These are phyloP conservation scores for Salvator merianae DNA, from an alignment of 2,113 vertebrate species.

Conservation along the genomic window DNA sequence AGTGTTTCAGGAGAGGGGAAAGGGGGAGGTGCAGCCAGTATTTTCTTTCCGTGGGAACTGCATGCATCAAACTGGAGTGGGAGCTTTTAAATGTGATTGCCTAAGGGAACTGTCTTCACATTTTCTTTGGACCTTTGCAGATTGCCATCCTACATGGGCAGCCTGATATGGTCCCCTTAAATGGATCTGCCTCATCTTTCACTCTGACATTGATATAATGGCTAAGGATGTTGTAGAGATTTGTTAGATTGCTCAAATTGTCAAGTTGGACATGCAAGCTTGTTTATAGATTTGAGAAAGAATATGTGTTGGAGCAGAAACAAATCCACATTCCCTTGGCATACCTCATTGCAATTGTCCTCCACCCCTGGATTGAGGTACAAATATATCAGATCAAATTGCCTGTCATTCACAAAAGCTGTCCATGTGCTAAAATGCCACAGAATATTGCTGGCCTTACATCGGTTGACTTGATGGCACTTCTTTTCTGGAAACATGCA, in stretches of 20 bases:
- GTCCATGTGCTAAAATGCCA: not conserved
- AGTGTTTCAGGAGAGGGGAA: conserved; percentile 30
- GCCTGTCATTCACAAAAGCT: not conserved
- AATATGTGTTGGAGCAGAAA: not conserved
- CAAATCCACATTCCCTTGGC: not conserved
- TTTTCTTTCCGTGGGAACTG: conserved; percentile 1
- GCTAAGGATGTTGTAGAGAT: too few relatives aligned
- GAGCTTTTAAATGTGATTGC: not conserved
- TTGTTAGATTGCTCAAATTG: too few relatives aligned
- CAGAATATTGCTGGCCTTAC: not conserved
- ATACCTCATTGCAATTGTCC: not conserved
- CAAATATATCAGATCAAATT: not conserved
- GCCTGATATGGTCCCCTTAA: not conserved
- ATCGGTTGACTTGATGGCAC: not conserved
- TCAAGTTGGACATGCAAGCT: not conserved
- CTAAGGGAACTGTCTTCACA: not conserved
- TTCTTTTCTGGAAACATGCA: not conserved
- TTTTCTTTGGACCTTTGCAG: not conserved
- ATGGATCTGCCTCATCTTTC: not conserved
- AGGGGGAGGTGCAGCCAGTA: not conserved
- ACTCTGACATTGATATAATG: too few relatives aligned
- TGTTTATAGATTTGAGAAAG: not conserved
- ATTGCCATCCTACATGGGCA: not conserved
- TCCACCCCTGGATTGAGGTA: too few relatives aligned
- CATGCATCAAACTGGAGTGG: not conserved